Conservation (phyloP, 1,140 invertebrate species). For the Harpegnathos saltator region DNA sequence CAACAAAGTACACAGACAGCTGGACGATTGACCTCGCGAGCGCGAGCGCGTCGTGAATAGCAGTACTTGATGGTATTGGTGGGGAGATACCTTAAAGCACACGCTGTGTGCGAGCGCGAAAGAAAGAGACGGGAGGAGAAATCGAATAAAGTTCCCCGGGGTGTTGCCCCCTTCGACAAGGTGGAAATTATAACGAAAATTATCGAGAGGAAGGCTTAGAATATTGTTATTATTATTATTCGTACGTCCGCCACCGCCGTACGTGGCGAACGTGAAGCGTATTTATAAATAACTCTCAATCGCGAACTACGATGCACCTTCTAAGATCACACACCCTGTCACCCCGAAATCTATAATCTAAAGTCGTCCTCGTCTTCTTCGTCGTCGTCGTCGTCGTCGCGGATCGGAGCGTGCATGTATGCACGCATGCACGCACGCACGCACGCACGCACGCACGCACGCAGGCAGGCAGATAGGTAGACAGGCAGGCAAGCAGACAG, state of each 20-base stretch:
- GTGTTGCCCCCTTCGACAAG: not conserved
- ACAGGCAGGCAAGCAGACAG: too few species aligned
- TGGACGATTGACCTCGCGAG: slow-evolving; percentile 43
- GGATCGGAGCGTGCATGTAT: not conserved
- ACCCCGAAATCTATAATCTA: slow-evolving; percentile 58
- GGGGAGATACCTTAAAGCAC: slow-evolving; percentile 2
- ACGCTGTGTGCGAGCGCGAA: slow-evolving; percentile 23
- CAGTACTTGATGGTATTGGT: too few species aligned
- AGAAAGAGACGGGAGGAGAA: slow-evolving; percentile 3
- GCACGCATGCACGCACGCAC: too few species aligned
- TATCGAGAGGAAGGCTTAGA: slow-evolving; percentile 24
- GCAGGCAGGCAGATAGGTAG: too few species aligned
- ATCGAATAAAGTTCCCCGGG: slow-evolving; percentile 11
- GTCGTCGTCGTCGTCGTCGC: too few species aligned
- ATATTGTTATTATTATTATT: too few species aligned
- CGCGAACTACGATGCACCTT: slow-evolving; percentile 43
- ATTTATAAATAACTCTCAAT: slow-evolving; percentile 64
- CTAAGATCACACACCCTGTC: slow-evolving; percentile 66
- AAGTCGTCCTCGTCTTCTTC: too few species aligned
- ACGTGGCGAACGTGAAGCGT: slow-evolving; percentile 63
- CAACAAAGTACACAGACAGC: not conserved
- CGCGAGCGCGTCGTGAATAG: slow-evolving; percentile 1
- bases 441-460: too few species aligned
- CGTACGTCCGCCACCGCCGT: slow-evolving; percentile 44
- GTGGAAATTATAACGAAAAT: slow-evolving; percentile 27